phyloP scores from a whole-genome alignment of 2,888 invertebrate species.

The Phorcus lineatus region DNA sequence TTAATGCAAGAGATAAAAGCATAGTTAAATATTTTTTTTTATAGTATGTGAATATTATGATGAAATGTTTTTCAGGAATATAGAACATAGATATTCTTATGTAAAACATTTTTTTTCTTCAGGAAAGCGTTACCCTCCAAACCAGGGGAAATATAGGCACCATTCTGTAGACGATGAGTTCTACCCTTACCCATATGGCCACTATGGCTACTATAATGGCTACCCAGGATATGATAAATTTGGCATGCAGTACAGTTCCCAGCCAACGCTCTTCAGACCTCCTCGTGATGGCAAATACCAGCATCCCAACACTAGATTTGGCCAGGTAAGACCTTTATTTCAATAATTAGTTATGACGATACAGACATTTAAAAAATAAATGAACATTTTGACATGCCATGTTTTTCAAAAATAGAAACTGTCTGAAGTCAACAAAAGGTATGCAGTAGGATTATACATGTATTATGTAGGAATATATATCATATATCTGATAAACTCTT shows the following conservation, averaged over 20 bases:
- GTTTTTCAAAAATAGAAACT: no score
- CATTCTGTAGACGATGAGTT: conserved; percentile 73
- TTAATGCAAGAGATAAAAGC: no score
- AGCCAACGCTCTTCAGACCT: conserved; percentile 63
- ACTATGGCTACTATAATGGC: conserved; percentile 48
- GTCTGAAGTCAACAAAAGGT: no score
- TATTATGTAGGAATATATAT: no score
- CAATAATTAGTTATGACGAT: background rate
- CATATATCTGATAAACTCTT: no score
- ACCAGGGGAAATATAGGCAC: conserved; percentile 62
- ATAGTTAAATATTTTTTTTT: no score
- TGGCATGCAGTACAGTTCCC: conserved; percentile 67
- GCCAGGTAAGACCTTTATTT: conserved; percentile 55
- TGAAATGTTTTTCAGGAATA: background rate
- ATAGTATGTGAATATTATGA: no score
- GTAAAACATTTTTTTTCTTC: background rate
- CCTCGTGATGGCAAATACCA: conserved; percentile 66
- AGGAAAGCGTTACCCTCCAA: conserved; percentile 60
- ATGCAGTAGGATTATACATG: no score
- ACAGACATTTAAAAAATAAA: no score
- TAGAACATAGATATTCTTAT: background rate
- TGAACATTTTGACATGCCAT: no score
- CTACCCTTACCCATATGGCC: conserved; percentile 53
- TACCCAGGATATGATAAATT: conserved; percentile 52
- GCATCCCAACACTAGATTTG: conserved; percentile 62